These are phyloP conservation scores for Orthonyx spaldingii DNA, from an alignment of 2,113 vertebrate species.

Conservation along the genomic window DNA sequence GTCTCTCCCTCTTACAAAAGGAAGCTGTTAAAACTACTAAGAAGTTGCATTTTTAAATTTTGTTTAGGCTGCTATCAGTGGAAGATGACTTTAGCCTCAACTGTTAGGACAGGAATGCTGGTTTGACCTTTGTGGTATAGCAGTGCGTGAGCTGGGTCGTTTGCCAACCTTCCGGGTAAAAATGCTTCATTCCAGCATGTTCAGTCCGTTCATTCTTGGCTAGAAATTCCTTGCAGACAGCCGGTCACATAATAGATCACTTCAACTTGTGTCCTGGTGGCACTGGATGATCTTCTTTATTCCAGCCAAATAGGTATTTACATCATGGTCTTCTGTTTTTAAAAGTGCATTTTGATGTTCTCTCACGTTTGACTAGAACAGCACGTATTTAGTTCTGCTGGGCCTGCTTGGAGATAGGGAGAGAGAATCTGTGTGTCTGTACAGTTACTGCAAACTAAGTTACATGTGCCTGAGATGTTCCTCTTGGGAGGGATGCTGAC, in stretches of 20 bases:
- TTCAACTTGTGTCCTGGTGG: neutral
- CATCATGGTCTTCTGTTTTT: neutral
- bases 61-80: neutral
- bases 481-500: neutral
- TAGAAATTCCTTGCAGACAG: neutral
- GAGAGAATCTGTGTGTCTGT: neutral
- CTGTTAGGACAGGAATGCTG: neutral
- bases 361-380: neutral
- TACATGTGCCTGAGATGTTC: neutral
- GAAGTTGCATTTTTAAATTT: neutral
- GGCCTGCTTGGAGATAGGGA: neutral
- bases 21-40: neutral
- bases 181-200: neutral
- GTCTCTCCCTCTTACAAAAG: neutral
- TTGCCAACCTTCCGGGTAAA: neutral
- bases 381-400: neutral
- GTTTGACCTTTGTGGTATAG: neutral
- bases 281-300: neutral
- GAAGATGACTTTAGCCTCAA: neutral
- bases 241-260: neutral
- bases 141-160: accelerated
- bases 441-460: neutral
- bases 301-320: neutral
- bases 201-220: neutral
- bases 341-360: neutral